phyloP scores from a whole-genome alignment of 2,113 vertebrate genomes.

The Odocoileus virginianus region DNA sequence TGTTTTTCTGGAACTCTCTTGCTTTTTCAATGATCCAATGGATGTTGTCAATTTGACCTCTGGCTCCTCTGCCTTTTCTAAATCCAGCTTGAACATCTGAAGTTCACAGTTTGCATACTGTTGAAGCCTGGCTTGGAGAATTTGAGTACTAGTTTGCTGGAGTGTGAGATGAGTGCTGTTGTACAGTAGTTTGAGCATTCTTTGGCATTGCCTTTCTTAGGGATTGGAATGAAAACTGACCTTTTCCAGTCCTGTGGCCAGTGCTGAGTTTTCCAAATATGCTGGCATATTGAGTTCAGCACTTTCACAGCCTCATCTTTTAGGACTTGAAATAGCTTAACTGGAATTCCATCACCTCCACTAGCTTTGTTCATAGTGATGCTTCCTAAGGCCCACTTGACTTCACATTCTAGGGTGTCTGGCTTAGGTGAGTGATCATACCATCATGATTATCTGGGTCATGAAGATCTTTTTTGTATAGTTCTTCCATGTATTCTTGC shows the following conservation, averaged over 20 bases:
- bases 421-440: not conserved
- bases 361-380: not conserved
- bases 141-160: not conserved
- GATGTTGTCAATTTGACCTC: not conserved
- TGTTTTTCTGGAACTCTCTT: not conserved
- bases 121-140: not conserved
- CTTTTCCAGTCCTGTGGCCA: not conserved
- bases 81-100: not conserved
- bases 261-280: not conserved
- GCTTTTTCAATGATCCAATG: not conserved
- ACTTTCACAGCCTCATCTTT: not conserved
- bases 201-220: not conserved
- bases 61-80: not conserved
- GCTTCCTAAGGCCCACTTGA: not conserved
- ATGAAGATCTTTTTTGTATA: not conserved
- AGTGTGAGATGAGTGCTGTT: not conserved
- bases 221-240: not conserved
- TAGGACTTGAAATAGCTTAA: not conserved
- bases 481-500: not conserved
- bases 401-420: not conserved
- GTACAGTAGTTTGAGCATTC: not conserved
- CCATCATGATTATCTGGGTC: rapidly evolving
- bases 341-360: not conserved
- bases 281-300: not conserved
- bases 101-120: not conserved